Base-by-base conservation (phyloP, 2,113 vertebrate species). In the Elachura formosa region DNA sequence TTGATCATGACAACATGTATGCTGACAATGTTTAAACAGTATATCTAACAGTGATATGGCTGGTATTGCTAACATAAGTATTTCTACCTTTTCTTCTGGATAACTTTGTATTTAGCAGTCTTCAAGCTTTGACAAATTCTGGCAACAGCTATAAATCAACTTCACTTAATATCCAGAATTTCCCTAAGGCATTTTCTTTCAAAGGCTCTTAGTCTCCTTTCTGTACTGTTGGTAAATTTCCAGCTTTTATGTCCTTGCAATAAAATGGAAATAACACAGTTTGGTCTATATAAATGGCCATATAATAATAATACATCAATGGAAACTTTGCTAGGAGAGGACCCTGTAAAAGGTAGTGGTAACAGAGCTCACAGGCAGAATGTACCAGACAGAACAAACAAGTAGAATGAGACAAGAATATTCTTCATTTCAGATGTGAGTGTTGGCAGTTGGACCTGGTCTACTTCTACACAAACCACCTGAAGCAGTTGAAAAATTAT, bases 211-310 rank as follows among this genome's bases (percentile, higher is more conserved):
- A 88, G 94, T 48, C 48, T 94, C 26, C 63, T 90, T 93, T 97
- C 82, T 80, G 64, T 90, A 67, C 68, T 80, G 85, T 85, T 95
- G 84, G 90, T 95, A 92, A 51, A 74, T 71, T 90, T 96, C 93
- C 96, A 96, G 84, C 25, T 93, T 91, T 91, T 95, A 96, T 93
- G 93, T 91, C 91, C 93, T 83, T 90, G 82, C 46, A 84, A 86
- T 96, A 96, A 97, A 96, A 96, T 95, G 87, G 94, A 97, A 96
- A 94, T 93, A 94, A 93, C 72, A 95, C 79, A 83, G 82, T 94
- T 95, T 46, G 28, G 90, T 94, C 87, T 88, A 85, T 83, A 94
- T 91, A 96, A 97, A 90, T 93, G 89, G 63, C 68, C 64, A 81
- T 78, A 87, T 90, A 96, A 87, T 94, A 96, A 95, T 84, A 90